A percentile compares a stretch with the other conserved stretches of the same genome.
Conservation (phyloP, 2,113 vertebrate species). For the Nothocercus julius region DNA sequence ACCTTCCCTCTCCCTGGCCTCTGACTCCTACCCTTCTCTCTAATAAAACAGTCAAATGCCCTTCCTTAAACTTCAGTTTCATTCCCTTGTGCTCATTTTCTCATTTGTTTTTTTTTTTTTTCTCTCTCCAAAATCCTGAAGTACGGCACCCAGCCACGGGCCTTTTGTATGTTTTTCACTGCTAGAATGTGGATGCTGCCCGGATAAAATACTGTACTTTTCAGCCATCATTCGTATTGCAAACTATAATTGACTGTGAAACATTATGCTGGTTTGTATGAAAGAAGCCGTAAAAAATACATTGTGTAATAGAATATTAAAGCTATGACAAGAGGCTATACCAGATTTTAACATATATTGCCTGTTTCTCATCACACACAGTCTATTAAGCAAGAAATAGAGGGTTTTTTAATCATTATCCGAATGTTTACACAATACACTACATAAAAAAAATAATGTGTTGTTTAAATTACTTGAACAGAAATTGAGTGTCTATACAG, state of each 20-base stretch:
- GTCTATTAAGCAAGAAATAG: neutral
- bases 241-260: neutral
- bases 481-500: neutral
- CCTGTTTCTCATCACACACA: neutral
- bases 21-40: constrained; percentile 9
- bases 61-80: neutral
- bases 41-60: constrained; percentile 7
- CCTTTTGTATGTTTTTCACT: neutral
- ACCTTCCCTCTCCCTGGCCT: constrained; percentile 20
- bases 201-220: neutral
- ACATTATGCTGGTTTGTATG: neutral
- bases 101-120: neutral
- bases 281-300: neutral
- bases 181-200: neutral
- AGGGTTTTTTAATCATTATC: neutral
- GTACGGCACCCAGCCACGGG: neutral
- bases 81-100: neutral
- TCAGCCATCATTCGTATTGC: neutral
- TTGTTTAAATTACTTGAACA: neutral
- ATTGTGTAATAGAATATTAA: neutral
- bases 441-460: neutral
- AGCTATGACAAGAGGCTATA: neutral
- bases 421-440: neutral
- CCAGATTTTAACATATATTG: neutral
- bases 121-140: neutral